These are phyloP conservation scores for Danio jaintianensis DNA, from an alignment of 2,797 vertebrate species.

Conservation along the genomic window DNA sequence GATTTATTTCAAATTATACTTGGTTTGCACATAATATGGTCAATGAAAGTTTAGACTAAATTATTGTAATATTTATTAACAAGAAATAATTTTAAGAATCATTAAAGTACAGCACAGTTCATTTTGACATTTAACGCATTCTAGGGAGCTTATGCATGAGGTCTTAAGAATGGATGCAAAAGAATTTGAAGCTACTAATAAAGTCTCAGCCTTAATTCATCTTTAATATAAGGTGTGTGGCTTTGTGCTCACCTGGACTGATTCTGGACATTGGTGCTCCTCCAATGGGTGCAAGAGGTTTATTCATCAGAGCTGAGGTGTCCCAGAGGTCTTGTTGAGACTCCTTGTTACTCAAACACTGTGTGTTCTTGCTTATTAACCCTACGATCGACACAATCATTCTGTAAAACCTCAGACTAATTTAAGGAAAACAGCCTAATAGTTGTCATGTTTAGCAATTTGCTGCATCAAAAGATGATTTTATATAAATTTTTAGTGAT, in stretches of 20 bases:
- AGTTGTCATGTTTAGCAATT: background rate
- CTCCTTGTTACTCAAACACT: conserved; percentile 81
- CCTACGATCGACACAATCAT: conserved; percentile 74
- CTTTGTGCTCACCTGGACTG: conserved; percentile 81
- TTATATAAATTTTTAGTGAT: background rate
- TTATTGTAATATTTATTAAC: background rate
- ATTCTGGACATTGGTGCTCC: conserved; percentile 83
- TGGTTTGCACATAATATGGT: too few relatives aligned
- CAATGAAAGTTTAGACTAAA: background rate
- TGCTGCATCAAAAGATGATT: background rate
- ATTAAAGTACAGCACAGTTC: background rate
- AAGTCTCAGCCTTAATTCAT: background rate
- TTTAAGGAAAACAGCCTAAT: background rate
- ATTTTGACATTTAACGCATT: background rate
- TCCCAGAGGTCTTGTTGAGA: conserved; percentile 81
- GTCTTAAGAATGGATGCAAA: background rate
- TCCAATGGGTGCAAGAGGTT: conserved; percentile 80
- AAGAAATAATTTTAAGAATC: background rate
- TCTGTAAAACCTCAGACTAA: background rate
- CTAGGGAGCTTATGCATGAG: too few relatives aligned
- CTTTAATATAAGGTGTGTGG: background rate
- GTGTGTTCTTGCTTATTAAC: conserved; percentile 87
- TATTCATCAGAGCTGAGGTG: conserved; percentile 78
- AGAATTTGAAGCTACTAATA: background rate
- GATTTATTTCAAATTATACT: too few relatives aligned